Evolutionary conservation across 2,797 vertebrate genomes (phyloP).

Genomic region (Botia almorhae): DNA sequence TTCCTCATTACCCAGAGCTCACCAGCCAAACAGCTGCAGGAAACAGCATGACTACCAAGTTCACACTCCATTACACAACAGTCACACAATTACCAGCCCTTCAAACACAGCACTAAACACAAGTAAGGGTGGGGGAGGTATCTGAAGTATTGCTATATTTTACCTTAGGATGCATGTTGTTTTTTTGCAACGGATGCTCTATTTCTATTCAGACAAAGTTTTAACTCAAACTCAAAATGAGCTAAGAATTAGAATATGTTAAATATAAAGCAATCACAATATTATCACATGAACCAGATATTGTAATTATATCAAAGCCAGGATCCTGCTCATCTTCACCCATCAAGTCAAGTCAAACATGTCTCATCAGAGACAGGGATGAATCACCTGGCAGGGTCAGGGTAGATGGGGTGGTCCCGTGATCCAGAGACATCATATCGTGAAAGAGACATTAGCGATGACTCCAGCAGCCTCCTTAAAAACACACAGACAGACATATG

Average conservation of each 20-base stretch:
- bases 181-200: not conserved
- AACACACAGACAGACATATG: constrained; percentile 28
- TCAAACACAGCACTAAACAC: not conserved
- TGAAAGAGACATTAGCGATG: constrained; percentile 86
- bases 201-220: not conserved
- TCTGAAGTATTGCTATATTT: not conserved
- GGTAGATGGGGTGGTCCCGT: constrained; percentile 86
- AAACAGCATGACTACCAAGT: not conserved
- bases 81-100: constrained; percentile 8
- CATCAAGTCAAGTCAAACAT: not conserved
- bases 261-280: not conserved
- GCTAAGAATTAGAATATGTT: not conserved
- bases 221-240: not conserved
- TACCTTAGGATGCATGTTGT: not conserved
- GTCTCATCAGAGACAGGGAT: not conserved
- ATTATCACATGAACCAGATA: not conserved
- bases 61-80: constrained; percentile 7
- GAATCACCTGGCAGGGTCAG: constrained; percentile 83
- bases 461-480: constrained; percentile 85
- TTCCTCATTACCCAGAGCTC: constrained; percentile 40
- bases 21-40: not conserved
- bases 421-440: constrained; percentile 85
- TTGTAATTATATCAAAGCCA: not conserved
- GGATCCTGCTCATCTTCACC: not conserved
- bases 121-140: not conserved